phyloP scores from a whole-genome alignment of 1,140 invertebrate species.

The Rhyzopertha dominica region DNA sequence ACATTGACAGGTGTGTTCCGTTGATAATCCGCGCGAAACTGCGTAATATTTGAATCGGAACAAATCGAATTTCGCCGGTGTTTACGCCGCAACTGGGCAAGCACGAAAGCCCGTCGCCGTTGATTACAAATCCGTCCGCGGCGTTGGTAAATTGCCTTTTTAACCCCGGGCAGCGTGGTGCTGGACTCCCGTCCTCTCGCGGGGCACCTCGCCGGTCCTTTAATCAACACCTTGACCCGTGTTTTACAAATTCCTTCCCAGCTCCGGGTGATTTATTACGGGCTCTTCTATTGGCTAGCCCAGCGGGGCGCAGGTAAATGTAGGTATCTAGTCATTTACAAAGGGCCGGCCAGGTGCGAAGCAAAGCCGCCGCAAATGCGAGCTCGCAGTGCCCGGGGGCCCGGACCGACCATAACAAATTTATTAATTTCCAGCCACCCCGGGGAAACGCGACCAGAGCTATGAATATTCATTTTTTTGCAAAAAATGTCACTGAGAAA shows the following conservation, averaged over 20 bases:
- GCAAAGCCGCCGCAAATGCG: conserved; percentile 18
- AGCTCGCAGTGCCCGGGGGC: conserved; percentile 13
- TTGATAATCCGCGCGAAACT: too few relatives aligned
- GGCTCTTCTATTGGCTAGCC: conserved; percentile 25
- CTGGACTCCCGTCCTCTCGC: conserved; percentile 15
- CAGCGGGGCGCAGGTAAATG: conserved; percentile 26
- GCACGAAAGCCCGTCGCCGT: too few relatives aligned
- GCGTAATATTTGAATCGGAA: too few relatives aligned
- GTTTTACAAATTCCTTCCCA: conserved; percentile 30
- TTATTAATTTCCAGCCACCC: conserved; percentile 29
- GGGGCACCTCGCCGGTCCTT: conserved; percentile 22
- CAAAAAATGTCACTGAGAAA: too few relatives aligned
- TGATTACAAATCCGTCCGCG: conserved; percentile 14
- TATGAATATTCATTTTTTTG: too few relatives aligned
- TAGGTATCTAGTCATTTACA: conserved; percentile 26
- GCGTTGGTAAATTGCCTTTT: conserved; percentile 20
- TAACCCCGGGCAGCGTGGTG: conserved; percentile 19
- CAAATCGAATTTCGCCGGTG: too few relatives aligned
- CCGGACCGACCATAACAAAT: conserved; percentile 25
- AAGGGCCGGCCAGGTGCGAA: conserved; percentile 24
- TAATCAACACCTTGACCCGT: conserved; percentile 30
- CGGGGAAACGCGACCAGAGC: too few relatives aligned
- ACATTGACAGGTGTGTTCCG: too few relatives aligned
- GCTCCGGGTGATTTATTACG: conserved; percentile 28
- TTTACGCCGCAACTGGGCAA: too few relatives aligned